Base-by-base conservation (phyloP, 2,888 invertebrate species). In the Drosophila anomelani region DNA sequence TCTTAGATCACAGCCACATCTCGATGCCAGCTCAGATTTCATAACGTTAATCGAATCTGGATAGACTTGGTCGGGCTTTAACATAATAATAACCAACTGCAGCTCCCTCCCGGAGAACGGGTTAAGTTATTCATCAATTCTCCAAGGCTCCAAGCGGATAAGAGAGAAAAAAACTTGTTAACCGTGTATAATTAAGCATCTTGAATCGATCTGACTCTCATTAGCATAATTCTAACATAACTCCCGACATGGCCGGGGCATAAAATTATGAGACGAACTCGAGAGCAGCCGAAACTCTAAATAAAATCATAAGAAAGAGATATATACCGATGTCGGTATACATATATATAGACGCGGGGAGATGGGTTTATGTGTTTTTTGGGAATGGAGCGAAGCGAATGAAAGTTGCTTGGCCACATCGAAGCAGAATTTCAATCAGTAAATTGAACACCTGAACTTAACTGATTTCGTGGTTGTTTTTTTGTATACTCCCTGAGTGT, bases 391-490 rank as follows among this genome's bases (percentile, higher is more conserved):
- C 73, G 76, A 17, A 73, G 53, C 73, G 76, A 81, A 81, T 84
- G 85, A 83, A 83, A 83, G 82, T 83, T 86, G 82, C 79, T 67
- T 60, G 66, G 74, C 81, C 84, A 82, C 83, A 82, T 82, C 83
- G 83, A 73, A 76, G 73, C 86, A 70, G 76, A 88, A 81, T 88
- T 88, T 89, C 89, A 90, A 88, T 90, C 88, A 85, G 86, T 78
- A 80, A 85, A 88, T 88, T 80, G 90, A 86, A 90, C 89, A 89
- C 90, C 90, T 89, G 89, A 89, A 85, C 82, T 78, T 82, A 85
- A 89, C 82, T 81, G 87, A 89, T 86, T 88, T 87, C 76, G 83
- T 83, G 88, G 72, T 73, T 75, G 73, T 34, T 70, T 47, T 38
- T 43, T 43, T 32, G 43, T 47, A 59, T 46, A 38, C 38, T 39